A percentile compares a stretch with the other conserved stretches of the same genome.
Conservation (phyloP, 2,113 vertebrate species). For the Daboia siamensis region DNA sequence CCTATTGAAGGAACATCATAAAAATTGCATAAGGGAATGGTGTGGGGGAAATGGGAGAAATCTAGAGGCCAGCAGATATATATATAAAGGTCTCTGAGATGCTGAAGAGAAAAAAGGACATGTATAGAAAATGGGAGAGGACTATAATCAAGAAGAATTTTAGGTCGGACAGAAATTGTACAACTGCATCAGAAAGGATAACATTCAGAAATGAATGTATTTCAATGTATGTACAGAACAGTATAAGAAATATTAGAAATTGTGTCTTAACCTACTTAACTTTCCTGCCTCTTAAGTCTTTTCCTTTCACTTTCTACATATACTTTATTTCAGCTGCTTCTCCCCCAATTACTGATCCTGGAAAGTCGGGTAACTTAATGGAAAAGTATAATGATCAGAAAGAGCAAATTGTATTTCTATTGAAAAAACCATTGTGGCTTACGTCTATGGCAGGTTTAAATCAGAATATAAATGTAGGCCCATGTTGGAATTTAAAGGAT, state of each 20-base stretch:
- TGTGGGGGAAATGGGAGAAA: background rate
- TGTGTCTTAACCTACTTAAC: background rate
- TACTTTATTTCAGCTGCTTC: background rate
- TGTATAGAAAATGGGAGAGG: background rate
- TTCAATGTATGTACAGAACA: background rate
- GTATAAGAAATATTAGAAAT: background rate
- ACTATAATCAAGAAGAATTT: background rate
- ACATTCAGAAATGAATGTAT: background rate
- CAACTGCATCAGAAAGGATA: background rate
- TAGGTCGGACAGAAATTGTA: background rate
- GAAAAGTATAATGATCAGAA: background rate
- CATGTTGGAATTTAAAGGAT: background rate
- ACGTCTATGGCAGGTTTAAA: background rate
- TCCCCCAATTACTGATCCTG: background rate
- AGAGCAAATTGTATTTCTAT: background rate
- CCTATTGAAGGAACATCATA: background rate
- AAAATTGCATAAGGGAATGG: background rate
- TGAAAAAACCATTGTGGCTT: background rate
- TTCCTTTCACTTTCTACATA: background rate
- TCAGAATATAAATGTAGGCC: conserved; percentile 4
- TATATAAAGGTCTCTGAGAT: background rate
- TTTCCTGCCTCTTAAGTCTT: background rate
- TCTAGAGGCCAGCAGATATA: background rate
- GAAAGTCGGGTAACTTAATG: background rate
- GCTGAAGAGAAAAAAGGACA: background rate